These are phyloP conservation scores for Scleropages formosus DNA, from an alignment of 2,797 vertebrate species.

Conservation along the genomic window DNA sequence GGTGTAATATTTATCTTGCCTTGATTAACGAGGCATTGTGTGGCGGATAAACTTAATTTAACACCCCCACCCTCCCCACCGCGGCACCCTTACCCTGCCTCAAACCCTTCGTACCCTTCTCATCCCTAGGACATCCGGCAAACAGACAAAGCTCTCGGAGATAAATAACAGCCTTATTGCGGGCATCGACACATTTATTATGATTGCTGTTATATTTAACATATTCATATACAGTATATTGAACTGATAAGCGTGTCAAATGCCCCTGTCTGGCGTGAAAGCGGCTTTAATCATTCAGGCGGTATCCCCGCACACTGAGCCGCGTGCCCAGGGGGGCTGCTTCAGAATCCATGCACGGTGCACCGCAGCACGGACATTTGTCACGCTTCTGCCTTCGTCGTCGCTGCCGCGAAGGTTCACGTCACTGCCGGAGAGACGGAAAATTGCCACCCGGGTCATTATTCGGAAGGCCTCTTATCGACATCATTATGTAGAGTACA, in stretches of 20 bases:
- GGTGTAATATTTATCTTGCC: slow-evolving; percentile 62
- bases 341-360: neutral
- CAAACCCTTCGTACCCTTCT: slow-evolving; percentile 41
- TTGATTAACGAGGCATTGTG: slow-evolving; percentile 54
- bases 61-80: slow-evolving; percentile 44
- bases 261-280: slow-evolving; percentile 37
- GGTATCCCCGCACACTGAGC: slow-evolving; percentile 4
- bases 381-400: neutral
- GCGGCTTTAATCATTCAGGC: slow-evolving; percentile 36
- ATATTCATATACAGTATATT: neutral
- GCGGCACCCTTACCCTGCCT: slow-evolving; percentile 21
- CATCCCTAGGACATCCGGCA: slow-evolving; percentile 30
- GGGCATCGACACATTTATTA: slow-evolving; percentile 3
- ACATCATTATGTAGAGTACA: neutral
- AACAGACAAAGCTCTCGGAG: neutral
- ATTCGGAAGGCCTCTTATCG: neutral
- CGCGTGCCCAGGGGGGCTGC: neutral
- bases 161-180: slow-evolving; percentile 19
- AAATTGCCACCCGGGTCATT: neutral
- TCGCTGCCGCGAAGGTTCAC: neutral
- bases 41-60: slow-evolving; percentile 54
- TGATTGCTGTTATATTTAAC: slow-evolving; percentile 31
- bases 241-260: slow-evolving; percentile 45
- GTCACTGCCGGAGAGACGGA: neutral
- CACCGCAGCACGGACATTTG: slow-evolving; percentile 1